These are phyloP conservation scores for Rhinoptilus africanus DNA, from an alignment of 2,113 vertebrate species.

Conservation along the genomic window DNA sequence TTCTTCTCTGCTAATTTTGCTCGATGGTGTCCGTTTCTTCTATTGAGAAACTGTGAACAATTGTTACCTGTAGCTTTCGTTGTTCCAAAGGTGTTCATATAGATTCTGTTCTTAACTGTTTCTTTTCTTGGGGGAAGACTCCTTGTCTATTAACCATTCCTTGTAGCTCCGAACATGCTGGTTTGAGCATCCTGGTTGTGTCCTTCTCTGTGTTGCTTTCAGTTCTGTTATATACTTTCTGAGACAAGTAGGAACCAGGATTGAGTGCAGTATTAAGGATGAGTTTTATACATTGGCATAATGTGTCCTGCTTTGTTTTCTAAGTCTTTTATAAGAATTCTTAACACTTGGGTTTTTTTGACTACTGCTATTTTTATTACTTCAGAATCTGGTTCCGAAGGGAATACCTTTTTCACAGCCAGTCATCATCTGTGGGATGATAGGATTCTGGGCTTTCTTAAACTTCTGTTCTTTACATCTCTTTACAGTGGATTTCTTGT, in stretches of 20 bases:
- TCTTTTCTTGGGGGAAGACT: background rate
- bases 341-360: background rate
- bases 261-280: background rate
- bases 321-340: background rate
- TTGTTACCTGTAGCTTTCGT: background rate
- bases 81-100: background rate
- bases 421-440: background rate
- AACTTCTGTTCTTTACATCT: background rate
- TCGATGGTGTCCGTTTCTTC: background rate
- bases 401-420: background rate
- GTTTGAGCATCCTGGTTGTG: background rate
- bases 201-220: fast-evolving
- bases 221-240: background rate
- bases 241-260: background rate
- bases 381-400: background rate
- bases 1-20: background rate
- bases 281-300: background rate
- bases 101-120: background rate
- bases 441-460: background rate
- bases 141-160: background rate
- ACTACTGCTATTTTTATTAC: background rate
- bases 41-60: background rate
- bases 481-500: background rate
- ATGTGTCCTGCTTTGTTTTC: background rate
- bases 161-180: background rate